A percentile compares a stretch with the other conserved stretches of the same genome.
phyloP scores from a whole-genome alignment of 2,113 vertebrate species.

The Toxotes chatareus region DNA sequence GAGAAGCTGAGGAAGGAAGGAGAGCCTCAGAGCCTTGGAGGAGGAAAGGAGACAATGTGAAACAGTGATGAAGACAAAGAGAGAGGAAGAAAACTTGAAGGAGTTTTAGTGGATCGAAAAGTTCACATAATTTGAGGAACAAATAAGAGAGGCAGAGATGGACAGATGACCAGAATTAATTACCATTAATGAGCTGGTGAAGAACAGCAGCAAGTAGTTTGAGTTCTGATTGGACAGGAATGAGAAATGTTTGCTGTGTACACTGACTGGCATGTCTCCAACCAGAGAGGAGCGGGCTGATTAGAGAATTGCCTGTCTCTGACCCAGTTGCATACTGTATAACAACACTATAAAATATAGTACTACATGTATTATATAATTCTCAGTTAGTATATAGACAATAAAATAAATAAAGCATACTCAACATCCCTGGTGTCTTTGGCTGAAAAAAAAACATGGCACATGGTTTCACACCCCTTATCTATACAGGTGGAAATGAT shows the following conservation, averaged over 20 bases:
- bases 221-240: background rate
- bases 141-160: constrained; percentile 1
- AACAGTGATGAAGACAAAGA: constrained; percentile 33
- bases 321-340: background rate
- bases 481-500: background rate
- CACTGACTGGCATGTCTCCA: too few species aligned
- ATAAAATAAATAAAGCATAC: background rate
- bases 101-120: constrained; percentile 5
- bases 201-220: background rate
- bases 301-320: background rate
- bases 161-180: background rate
- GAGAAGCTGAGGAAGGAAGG: constrained; percentile 17
- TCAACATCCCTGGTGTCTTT: background rate
- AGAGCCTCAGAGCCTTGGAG: constrained; percentile 31
- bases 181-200: background rate
- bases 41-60: constrained; percentile 19
- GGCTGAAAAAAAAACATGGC: background rate
- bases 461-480: background rate
- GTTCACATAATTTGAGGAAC: background rate
- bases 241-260: background rate
- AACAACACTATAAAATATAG: background rate
- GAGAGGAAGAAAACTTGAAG: constrained; percentile 13
- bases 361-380: background rate
- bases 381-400: background rate
- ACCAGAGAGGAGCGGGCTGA: too few species aligned